Percentiles rank a stretch among this genome's conserved stretches.
Conservation (phyloP, 2,888 invertebrate species). For the Colletes collaris region DNA sequence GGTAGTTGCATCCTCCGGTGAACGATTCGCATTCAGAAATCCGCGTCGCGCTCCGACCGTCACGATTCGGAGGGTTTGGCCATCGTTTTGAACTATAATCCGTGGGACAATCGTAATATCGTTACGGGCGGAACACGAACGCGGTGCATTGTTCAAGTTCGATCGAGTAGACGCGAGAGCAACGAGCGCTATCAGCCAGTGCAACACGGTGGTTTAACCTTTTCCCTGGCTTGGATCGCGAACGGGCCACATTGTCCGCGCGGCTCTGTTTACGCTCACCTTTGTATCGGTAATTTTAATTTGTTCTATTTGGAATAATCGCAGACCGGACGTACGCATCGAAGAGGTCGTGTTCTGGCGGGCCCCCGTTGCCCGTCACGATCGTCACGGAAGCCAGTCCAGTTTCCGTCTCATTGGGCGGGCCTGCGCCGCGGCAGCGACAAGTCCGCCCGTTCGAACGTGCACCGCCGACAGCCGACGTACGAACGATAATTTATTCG, state of each 20-base stretch:
- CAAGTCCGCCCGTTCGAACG: conserved; percentile 47
- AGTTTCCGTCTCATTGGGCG: conserved; percentile 67
- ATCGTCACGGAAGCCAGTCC: conserved; percentile 62
- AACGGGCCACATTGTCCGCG: not conserved
- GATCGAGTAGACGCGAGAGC: conserved; percentile 13
- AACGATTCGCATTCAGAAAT: conserved; percentile 5
- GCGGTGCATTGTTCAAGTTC: conserved; percentile 4
- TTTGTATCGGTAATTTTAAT: not conserved
- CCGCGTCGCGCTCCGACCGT: not conserved
- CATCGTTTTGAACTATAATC: not conserved
- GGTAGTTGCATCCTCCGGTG: not conserved
- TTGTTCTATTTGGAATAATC: not conserved
- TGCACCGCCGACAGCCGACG: conserved; percentile 50
- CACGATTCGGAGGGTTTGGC: not conserved
- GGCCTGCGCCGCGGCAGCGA: conserved; percentile 59
- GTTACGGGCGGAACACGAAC: not conserved
- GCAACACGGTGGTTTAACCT: conserved; percentile 32
- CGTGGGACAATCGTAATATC: conserved; percentile 40
- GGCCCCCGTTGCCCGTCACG: conserved; percentile 41
- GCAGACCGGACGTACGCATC: not conserved
- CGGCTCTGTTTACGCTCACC: not conserved
- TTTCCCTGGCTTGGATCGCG: conserved; percentile 18
- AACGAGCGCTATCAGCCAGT: not conserved
- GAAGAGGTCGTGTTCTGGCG: not conserved
- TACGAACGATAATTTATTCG: conserved; percentile 69